Base-by-base conservation (phyloP, 2,888 invertebrate genomes). In the Eilema sororculum region DNA sequence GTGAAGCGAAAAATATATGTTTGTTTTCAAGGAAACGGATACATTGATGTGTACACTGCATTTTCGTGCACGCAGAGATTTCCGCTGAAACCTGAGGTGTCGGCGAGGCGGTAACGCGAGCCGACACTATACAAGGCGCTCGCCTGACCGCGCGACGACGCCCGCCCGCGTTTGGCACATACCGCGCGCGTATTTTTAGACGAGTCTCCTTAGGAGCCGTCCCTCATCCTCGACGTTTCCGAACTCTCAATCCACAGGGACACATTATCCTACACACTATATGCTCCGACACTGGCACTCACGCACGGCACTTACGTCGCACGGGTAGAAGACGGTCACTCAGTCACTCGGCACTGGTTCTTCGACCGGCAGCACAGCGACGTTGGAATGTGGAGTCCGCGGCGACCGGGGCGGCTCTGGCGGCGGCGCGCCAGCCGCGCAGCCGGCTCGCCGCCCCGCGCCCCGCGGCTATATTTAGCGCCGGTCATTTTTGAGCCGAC, bases 311-410 rank as follows among this genome's bases (percentile, higher is more conserved):
- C 95, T 95, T 95, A 96, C 95, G 95, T 95, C 94, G 95, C 95
- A 92, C 94, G 93, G 92, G 92, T 90, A 81, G 93, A 93, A 93
- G 93, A 89, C 94, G 95, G 95, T 93, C 94, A 93, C 91, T 90
- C 90, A 91, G 93, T 93, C 93, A 93, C 86, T 84, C 85, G 79
- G 87, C 87, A 87, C 92, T 89, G 91, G 91, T 89, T 90, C 88
- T 86, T 88, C 83, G 88, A 91, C 91, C 91, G 91, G 90, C 93
- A 93, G 93, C 94, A 92, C 93, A 93, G 93, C 95, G 93, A 93
- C 95, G 96, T 96, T 96, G 96, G 96, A 96, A 96, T 96, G 96
- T 96, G 96, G 96, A 96, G 96, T 96, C 96, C 96, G 96, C 96
- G 96, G 95, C 96, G 96, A 96, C 96, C 96, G 95, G 94, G 96